Base-by-base conservation (phyloP, 1,140 invertebrate genomes). In the Belonocnema kinseyi region DNA sequence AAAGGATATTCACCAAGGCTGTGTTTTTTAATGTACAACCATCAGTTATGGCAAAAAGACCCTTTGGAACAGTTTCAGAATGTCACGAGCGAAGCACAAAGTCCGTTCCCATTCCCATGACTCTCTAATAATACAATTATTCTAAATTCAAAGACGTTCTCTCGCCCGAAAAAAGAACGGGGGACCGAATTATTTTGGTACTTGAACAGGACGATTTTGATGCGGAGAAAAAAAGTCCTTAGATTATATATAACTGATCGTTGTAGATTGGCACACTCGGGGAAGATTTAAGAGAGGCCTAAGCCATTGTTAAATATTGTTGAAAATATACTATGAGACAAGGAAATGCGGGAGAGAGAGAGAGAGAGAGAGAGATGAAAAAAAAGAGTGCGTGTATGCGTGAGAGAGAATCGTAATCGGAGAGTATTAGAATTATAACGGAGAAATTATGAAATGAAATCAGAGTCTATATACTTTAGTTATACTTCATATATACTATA, bases 391-490 rank as follows among this genome's bases (percentile, higher is more conserved):
- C 76, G 77, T 78, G 80, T 72, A 77, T 83, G 56, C 73, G 46
- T 74, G 50, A 80, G 72, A 86, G 74, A 86, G 71, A 85, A 86
- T 85, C 77, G 83, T 86, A 88, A 89, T 88, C 80, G 84, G 80
- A 87, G 83, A 88, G 77, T 87, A 89, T 88, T 88, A 89, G 85
- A 82, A 85, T 86, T 88, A 66, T 66, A 87, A 88, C 72, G 81
- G 81, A 82, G 80, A 83, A 86, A 89, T 88, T 89, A 89, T 88
- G 83, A 88, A 78, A 84, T 86, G 77, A 86, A 88, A 88, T 89
- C 86, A 90, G 87, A 89, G 86, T 90, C 89, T 89, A 90, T 90
- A 90, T 88, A 89, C 84, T 85, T 88, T 88, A 90, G 88, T 90
- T 87, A 88, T 88, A 88, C 83, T 86, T 83, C 86, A 88, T 85